Conservation (phyloP, 2,113 vertebrate species). For the Syngnathus floridae region DNA sequence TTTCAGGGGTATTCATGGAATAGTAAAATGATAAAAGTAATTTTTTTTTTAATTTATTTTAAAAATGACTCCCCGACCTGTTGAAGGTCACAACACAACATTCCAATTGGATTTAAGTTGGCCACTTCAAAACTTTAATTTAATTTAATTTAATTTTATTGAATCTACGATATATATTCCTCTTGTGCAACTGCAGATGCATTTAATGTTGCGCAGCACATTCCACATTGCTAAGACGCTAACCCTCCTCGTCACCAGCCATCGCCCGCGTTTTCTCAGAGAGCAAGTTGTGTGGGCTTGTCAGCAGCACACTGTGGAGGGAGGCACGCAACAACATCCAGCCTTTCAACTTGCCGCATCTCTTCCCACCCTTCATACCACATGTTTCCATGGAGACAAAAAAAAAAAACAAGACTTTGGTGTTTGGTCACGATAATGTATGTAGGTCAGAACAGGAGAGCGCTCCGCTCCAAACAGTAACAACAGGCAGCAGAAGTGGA, state of each 20-base stretch:
- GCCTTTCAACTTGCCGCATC: constrained; percentile 33
- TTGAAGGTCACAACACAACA: too few relatives aligned
- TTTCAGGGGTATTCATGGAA: too few relatives aligned
- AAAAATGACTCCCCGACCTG: too few relatives aligned
- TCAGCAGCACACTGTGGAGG: not conserved
- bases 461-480: constrained; percentile 49
- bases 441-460: constrained; percentile 59
- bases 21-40: too few relatives aligned
- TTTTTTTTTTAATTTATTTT: too few relatives aligned
- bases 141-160: too few relatives aligned
- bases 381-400: constrained; percentile 64
- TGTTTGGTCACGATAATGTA: constrained; percentile 45
- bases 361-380: constrained; percentile 25
- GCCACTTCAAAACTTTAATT: too few relatives aligned
- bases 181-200: too few relatives aligned
- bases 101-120: too few relatives aligned
- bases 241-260: not conserved
- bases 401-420: constrained; percentile 43
- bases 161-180: too few relatives aligned
- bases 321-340: constrained; percentile 27
- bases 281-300: constrained; percentile 30
- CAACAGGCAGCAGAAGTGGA: constrained; percentile 20
- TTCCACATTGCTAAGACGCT: constrained; percentile 1
- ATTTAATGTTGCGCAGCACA: not conserved
- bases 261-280: constrained; percentile 9